Evolutionary conservation across 2,888 invertebrate genomes (phyloP).

Genomic region (Neoitamus cyanurus): DNA sequence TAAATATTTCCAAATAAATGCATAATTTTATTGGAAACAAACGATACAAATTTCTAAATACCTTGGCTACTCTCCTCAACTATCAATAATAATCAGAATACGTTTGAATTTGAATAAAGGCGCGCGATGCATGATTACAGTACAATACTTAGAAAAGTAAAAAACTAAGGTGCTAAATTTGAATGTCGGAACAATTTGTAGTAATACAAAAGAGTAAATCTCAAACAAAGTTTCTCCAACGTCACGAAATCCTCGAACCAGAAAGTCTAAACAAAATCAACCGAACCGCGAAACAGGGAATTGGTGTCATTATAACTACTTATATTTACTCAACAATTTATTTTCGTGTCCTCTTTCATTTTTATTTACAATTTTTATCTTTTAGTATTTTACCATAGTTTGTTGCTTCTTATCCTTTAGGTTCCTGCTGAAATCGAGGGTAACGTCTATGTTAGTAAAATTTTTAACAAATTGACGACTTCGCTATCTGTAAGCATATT

Average conservation of each 20-base stretch:
- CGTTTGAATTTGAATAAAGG: constrained; percentile 30
- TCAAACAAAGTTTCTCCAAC: neutral
- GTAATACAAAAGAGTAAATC: neutral
- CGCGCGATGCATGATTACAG: constrained; percentile 17
- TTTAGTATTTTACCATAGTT: constrained; percentile 28
- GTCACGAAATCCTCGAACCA: neutral
- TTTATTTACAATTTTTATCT: constrained; percentile 45
- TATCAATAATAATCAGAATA: constrained; percentile 36
- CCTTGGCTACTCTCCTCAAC: constrained; percentile 18
- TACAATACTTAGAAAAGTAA: constrained; percentile 24
- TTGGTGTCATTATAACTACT: constrained; percentile 26
- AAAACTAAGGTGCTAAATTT: constrained; percentile 30
- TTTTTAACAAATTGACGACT: constrained; percentile 43
- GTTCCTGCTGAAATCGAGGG: constrained; percentile 30
- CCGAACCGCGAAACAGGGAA: constrained; percentile 4
- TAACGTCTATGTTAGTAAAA: constrained; percentile 37
- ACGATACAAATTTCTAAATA: constrained; percentile 28
- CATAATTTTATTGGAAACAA: constrained; percentile 42
- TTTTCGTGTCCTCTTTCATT: constrained; percentile 12
- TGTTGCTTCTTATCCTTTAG: constrained; percentile 15
- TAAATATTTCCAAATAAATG: constrained; percentile 33
- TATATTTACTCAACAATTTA: constrained; percentile 44
- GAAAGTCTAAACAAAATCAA: constrained; percentile 11
- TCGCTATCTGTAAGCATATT: constrained; percentile 33
- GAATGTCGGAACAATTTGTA: constrained; percentile 5